Evolutionary conservation across 2,113 vertebrate genomes (phyloP), one percentile per base, ranked within the genome.

Genomic region (Syngnathus floridae): DNA sequence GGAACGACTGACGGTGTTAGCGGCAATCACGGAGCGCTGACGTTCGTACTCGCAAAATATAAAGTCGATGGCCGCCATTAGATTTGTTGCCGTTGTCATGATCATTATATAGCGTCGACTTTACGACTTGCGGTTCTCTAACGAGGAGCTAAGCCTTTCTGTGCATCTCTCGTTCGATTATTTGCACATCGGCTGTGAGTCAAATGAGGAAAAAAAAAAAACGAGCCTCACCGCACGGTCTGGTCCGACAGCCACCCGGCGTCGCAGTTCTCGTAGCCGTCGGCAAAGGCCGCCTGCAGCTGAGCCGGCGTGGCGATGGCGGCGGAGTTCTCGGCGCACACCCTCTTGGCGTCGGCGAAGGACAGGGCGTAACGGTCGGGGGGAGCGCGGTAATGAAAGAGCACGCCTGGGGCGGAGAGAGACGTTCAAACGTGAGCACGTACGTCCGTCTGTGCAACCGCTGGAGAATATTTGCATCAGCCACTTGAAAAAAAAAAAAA

Each of bases 251-350:
- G 90, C 96, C 96, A 98, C 60, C 96, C 96, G 0, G 96, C 96
- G 0, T 99, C 96, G 1, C 96, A 99, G 83, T 99, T 98, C 87
- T 98, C 95, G 4, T 94, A 96, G 64, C 96, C 96, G 0, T 99
- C 96, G 58, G 94, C 94, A 1, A 97, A 98, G 22, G 96, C 93
- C 1, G 92, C 93, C 84, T 95, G 94, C 46, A 99, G 92, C 76
- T 98, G 95, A 11, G 82, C 85, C 0, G 95, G 93, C 0, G 91
- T 91, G 0, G 96, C 95, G 0, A 98, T 92, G 69, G 61, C 58
- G 0, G 92, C 96, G 0, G 95, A 95, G 86, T 94, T 95, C 77
- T 93, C 92, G 21, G 72, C 19, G 9, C 96, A 98, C 65, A 94
- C 93, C 1, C 85, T 90, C 63, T 88, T 89, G 21, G 96, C 96